Percentiles rank a stretch among this genome's conserved stretches.
Conservation (phyloP, 2,113 vertebrate genomes). For the Pangasianodon gigas region DNA sequence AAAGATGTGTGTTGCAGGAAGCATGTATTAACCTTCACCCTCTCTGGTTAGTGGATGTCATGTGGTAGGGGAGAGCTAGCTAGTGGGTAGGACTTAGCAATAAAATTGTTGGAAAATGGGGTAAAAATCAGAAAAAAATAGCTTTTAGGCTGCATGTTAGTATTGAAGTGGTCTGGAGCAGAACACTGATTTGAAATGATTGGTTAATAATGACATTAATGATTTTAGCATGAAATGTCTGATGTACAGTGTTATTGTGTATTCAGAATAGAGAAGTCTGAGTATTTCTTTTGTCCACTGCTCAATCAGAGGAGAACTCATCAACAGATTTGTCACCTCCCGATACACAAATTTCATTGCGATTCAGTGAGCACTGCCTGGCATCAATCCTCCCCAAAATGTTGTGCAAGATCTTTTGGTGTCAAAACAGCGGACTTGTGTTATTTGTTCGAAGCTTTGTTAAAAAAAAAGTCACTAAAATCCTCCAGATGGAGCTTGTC, state of each 20-base stretch:
- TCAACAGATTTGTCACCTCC: conserved; percentile 9
- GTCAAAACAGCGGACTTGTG: not conserved
- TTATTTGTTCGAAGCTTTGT: not conserved
- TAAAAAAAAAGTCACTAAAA: not conserved
- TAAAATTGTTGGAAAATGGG: not conserved
- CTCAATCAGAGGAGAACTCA: not conserved
- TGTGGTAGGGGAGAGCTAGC: not conserved
- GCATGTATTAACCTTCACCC: not conserved
- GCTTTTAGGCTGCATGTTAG: not conserved
- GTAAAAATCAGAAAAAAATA: not conserved
- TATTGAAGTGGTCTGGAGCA: not conserved
- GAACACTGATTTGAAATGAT: not conserved
- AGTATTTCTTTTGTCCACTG: not conserved
- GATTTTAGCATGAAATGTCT: not conserved
- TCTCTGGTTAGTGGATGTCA: not conserved
- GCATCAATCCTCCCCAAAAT: not conserved
- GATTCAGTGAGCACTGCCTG: not conserved
- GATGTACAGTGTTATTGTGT: not conserved
- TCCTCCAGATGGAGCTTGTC: not conserved
- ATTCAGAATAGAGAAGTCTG: not conserved
- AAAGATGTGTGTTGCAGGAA: not conserved
- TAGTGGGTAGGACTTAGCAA: not conserved
- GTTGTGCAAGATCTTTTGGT: not conserved
- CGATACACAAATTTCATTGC: not conserved
- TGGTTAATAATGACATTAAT: not conserved